Base-by-base conservation (phyloP, 2,113 vertebrate species). In the Etia nguti region DNA sequence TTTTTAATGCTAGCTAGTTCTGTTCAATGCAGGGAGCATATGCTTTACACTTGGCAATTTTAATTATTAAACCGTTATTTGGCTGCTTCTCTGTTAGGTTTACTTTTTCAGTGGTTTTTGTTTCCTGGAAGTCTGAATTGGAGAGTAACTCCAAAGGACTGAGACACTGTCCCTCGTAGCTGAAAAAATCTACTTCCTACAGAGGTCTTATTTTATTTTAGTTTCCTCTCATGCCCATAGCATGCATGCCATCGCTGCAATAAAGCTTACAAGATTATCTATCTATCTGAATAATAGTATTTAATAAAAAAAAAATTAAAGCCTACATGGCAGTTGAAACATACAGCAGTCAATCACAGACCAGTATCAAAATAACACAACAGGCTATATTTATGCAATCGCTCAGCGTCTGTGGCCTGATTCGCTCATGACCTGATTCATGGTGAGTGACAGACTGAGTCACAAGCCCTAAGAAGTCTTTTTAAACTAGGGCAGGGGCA, bases 341-440 rank as follows among this genome's bases (percentile, higher is more conserved):
- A 22, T 34, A 10, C 56, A 65, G 36, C 10, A 8, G 38, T 62
- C 12, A 5, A 43, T 80, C 60, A 59, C 52, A 43, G 36, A 82
- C 82, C 1, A 13, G 79, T 29, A 82, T 88, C 4, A 80, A 77
- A 85, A 88, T 68, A 62, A 83, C 80, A 36, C 31, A 10, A 13
- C 75, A 22, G 50, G 4, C 81, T 83, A 56, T 83, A 59, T 89
- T 85, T 90, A 79, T 55, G 26, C 13, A 16, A 41, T 83, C 54
- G 57, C 22, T 88, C 56, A 70, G 86, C 50, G 20, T 80, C 79
- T 22, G 34, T 43, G 85, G 46, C 79, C 84, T 90, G 84, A 89
- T 87, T 81, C 46, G 3, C 60, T 88, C 82, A 15, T 89, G 91
- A 90, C 87, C 89, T 62, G 52, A 57, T 83, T 92, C 82, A 8